Base-by-base conservation (phyloP, 1,140 invertebrate genomes). In the Cepaea nemoralis region DNA sequence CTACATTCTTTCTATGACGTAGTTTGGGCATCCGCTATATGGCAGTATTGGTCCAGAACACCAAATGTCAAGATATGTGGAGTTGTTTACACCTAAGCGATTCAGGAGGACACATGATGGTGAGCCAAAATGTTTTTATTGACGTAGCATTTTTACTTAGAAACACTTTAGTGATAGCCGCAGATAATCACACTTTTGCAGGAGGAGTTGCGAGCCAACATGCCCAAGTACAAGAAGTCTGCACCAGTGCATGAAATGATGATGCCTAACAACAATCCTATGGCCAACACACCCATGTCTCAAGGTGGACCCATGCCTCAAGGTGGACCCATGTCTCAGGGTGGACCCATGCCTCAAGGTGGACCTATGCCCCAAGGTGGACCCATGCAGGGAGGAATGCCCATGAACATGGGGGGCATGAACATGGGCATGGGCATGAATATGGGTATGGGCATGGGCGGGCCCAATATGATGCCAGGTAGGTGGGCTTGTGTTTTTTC, bases 201-300 rank as follows among this genome's bases (percentile, higher is more conserved):
- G 92, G 97, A 98, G 90, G 96, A 98, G 92, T 94, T 96, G 83
- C 93, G 95, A 76, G 95, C 96, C 19, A 93, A 94, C 82, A 92
- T 94, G 87, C 93, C 94, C 3, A 96, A 95, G 89, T 97, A 97
- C 90, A 93, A 83, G 76, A 70, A 63, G 33, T 59, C 33, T 48
- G 75, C 27, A n/a, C 71, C 71, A n/a, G 40, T 74, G 40, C 2
- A 2, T 22, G 71, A 74, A 12, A n/a, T n/a, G 42, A 31, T 74
- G 42, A 42, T 74, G n/a, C 1, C 33, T 6, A 42, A 31, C 59
- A 59, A 59, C 55, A 69, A 22, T 69, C 2, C 37, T 40, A 37
- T 70, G 40, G 10, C 69, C 35, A 37, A 37, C 39, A 8, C 75
- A 22, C 48, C 75, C 22, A 63, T 77, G 50, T 6, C 50, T 50